Percentiles rank a stretch among this genome's conserved stretches.
These are phyloP conservation scores for Drosophila birchii DNA, from an alignment of 2,888 invertebrate genomes.

Conservation along the genomic window DNA sequence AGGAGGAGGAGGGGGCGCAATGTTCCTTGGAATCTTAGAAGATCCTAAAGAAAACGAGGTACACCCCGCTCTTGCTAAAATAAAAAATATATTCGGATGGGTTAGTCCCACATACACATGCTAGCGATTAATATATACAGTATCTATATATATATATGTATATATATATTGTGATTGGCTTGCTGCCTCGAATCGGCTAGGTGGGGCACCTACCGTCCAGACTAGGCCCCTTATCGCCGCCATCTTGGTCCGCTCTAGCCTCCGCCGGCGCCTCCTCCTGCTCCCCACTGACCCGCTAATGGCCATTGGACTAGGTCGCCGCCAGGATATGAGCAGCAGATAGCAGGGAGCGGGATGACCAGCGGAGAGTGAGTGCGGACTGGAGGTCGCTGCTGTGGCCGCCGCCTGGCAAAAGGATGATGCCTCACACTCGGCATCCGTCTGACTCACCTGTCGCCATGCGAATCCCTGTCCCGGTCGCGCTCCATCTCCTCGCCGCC, in stretches of 20 bases:
- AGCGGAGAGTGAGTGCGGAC: not conserved
- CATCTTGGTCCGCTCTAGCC: not conserved
- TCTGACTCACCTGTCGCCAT: slow-evolving; percentile 68
- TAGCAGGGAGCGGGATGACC: not conserved
- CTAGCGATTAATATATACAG: not conserved
- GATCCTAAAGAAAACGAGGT: slow-evolving; percentile 1
- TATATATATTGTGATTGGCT: slow-evolving; percentile 3
- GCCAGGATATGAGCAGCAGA: not conserved
- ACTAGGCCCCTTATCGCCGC: not conserved
- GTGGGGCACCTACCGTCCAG: slow-evolving; percentile 8
- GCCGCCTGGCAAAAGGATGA: slow-evolving; percentile 6
- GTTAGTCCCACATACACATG: slow-evolving; percentile 15
- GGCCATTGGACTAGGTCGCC: slow-evolving; percentile 59
- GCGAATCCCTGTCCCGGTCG: slow-evolving; percentile 52
- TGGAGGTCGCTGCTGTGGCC: not conserved
- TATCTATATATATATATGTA: not conserved
- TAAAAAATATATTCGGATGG: slow-evolving; percentile 3
- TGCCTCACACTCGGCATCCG: slow-evolving; percentile 7
- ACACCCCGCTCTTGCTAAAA: slow-evolving; percentile 8
- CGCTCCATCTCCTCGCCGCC: slow-evolving; percentile 38
- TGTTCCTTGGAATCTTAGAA: slow-evolving; percentile 10
- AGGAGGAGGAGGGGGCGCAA: not conserved
- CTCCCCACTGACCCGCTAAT: slow-evolving; percentile 49
- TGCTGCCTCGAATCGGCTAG: slow-evolving; percentile 7
- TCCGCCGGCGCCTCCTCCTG: not conserved